Evolutionary conservation across 2,797 vertebrate species (phyloP).

Genomic region (Phalloptychus januarius): DNA sequence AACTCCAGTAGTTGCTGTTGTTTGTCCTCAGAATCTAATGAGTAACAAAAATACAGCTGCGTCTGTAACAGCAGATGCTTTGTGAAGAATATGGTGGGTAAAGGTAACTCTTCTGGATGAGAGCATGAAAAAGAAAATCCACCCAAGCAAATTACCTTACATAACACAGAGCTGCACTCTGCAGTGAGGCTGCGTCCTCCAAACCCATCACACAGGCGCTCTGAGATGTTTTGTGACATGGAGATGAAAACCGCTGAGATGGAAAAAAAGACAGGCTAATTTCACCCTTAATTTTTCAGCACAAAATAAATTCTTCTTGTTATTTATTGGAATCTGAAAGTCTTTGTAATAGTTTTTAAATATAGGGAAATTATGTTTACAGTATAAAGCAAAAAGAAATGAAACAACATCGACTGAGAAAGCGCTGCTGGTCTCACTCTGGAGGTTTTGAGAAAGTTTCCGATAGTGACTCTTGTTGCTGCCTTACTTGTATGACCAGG

Average conservation of each 20-base stretch:
- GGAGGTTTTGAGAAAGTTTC: conserved; percentile 64
- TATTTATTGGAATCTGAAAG: not conserved
- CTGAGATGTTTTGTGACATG: conserved; percentile 45
- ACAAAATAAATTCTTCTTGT: not conserved
- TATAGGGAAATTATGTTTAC: not conserved
- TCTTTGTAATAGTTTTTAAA: not conserved
- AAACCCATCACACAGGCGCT: conserved; percentile 25
- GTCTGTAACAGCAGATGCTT: conserved; percentile 31
- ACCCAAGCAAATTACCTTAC: conserved; percentile 36
- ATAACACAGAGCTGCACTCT: conserved; percentile 33
- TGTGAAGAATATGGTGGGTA: conserved; percentile 38
- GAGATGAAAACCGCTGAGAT: conserved; percentile 7
- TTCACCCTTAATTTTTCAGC: not conserved
- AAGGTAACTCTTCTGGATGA: conserved; percentile 30
- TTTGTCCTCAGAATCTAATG: not conserved
- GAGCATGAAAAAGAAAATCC: conserved; percentile 31
- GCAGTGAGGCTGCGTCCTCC: conserved; percentile 22
- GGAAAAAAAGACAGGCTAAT: not conserved
- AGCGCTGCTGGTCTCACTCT: conserved; percentile 46
- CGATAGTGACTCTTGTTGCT: conserved; percentile 48
- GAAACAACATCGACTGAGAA: conserved; percentile 23
- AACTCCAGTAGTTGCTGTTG: not conserved
- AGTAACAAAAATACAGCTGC: not conserved
- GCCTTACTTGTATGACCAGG: conserved; percentile 62
- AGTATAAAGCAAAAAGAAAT: conserved; percentile 8